A percentile compares a stretch with the other conserved stretches of the same genome.
phyloP scores from a whole-genome alignment of 2,797 vertebrate species.

The Anguilla anguilla region DNA sequence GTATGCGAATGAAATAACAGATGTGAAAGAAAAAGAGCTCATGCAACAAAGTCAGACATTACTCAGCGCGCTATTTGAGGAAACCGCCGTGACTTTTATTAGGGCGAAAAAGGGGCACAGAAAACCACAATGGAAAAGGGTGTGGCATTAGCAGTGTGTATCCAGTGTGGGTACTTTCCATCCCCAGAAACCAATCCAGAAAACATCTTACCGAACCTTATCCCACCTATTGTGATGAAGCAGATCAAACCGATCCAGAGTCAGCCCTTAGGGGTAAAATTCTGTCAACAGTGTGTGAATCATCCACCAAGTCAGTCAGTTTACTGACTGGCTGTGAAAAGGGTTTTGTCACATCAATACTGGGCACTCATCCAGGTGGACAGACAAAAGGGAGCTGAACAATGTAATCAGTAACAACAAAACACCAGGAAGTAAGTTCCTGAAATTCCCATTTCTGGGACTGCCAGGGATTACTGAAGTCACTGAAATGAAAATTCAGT shows the following conservation, averaged over 20 bases:
- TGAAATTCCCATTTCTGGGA: background rate
- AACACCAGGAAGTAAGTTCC: constrained; percentile 6
- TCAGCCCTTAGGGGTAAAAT: too few species aligned
- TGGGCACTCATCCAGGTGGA: constrained; percentile 59
- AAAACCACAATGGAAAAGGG: background rate
- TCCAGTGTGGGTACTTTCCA: constrained; percentile 9
- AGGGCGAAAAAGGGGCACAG: constrained; percentile 41
- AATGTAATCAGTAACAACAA: constrained; percentile 44
- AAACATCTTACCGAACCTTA: background rate
- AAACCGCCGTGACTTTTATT: constrained; percentile 55
- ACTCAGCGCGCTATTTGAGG: constrained; percentile 70
- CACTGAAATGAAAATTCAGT: background rate
- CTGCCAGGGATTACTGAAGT: background rate
- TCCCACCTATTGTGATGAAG: background rate
- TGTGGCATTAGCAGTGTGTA: background rate
- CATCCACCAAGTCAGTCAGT: constrained; percentile 36
- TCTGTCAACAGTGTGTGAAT: background rate
- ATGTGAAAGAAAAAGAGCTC: constrained; percentile 42
- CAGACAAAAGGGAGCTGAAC: constrained; percentile 34
- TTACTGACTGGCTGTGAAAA: constrained; percentile 52
- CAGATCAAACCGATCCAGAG: background rate
- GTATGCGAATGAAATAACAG: constrained; percentile 47
- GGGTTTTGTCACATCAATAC: background rate
- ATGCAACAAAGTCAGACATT: constrained; percentile 72
- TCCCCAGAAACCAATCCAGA: background rate